A percentile compares a stretch with the other conserved stretches of the same genome.
phyloP scores from a whole-genome alignment of 2,888 invertebrate species.

The Melitaea athalia region DNA sequence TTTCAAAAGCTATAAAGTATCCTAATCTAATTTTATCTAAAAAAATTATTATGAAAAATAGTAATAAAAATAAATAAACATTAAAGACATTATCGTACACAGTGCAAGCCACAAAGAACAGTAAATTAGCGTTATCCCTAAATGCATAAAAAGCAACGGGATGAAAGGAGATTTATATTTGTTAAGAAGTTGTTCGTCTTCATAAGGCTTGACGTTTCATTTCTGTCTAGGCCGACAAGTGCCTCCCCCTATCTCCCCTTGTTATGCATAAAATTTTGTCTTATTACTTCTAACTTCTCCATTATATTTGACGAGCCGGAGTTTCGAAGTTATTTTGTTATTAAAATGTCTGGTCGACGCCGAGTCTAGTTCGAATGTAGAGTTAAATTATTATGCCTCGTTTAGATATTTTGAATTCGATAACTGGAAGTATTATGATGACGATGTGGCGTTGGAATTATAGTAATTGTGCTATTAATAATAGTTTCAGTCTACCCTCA shows the following conservation, averaged over 20 bases:
- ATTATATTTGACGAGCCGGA: constrained; percentile 80
- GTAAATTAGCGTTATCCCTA: constrained; percentile 69
- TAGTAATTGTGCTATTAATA: no score
- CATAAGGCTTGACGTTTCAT: constrained; percentile 79
- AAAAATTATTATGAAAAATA: not conserved
- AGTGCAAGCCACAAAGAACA: constrained; percentile 7
- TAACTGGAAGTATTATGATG: no score
- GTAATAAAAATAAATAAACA: not conserved
- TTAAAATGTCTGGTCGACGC: constrained; percentile 76
- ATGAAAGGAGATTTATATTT: constrained; percentile 77
- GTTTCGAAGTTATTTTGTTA: constrained; percentile 81
- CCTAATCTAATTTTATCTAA: not conserved
- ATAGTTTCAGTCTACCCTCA: no score
- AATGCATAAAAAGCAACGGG: constrained; percentile 57
- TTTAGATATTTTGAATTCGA: no score
- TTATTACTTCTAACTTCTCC: constrained; percentile 81
- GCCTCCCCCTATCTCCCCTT: constrained; percentile 69
- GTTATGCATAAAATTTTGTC: constrained; percentile 82
- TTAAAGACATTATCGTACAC: not conserved
- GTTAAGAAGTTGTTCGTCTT: constrained; percentile 81
- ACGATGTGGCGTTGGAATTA: no score
- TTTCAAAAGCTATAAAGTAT: no score
- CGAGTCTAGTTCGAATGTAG: constrained; percentile 62
- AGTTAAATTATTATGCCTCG: constrained; percentile 63
- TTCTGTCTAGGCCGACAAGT: constrained; percentile 80